Percentiles rank a stretch among this genome's conserved stretches.
These are phyloP conservation scores for Eupsilia transversa DNA, from an alignment of 2,888 invertebrate genomes.

Conservation along the genomic window DNA sequence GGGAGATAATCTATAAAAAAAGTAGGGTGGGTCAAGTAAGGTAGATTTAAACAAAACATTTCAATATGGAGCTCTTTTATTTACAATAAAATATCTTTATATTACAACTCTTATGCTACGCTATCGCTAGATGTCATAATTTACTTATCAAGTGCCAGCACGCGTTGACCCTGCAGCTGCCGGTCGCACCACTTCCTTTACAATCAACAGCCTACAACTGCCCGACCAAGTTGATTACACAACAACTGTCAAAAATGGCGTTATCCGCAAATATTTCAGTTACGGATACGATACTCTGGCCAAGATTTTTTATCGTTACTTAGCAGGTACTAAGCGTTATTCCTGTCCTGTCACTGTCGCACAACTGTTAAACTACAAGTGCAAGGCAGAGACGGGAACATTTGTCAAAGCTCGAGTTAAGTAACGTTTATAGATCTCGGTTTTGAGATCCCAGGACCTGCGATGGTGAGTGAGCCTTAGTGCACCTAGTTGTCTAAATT, in stretches of 20 bases:
- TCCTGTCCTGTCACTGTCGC: neutral
- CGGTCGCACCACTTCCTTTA: neutral
- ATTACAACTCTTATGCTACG: constrained; percentile 69
- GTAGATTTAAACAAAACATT: constrained; percentile 13
- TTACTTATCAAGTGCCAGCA: constrained; percentile 40
- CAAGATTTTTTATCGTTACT: neutral
- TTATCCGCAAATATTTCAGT: neutral
- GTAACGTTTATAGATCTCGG: neutral
- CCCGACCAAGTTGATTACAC: constrained; percentile 2
- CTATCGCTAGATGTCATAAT: constrained; percentile 62
- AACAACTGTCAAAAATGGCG: neutral
- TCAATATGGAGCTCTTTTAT: constrained; percentile 74
- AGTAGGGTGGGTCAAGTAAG: neutral
- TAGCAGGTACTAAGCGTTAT: neutral
- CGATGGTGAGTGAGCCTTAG: neutral
- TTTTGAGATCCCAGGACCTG: neutral
- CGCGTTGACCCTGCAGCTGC: constrained; percentile 45
- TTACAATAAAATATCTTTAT: constrained; percentile 78
- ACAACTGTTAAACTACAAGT: neutral
- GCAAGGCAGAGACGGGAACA: neutral
- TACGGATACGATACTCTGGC: too few relatives aligned
- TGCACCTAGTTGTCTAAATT: constrained; percentile 1
- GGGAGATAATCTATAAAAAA: too few relatives aligned
- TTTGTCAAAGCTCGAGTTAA: neutral
- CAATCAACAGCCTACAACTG: constrained; percentile 40